Evolutionary conservation across 2,113 vertebrate genomes (phyloP), one percentile per base, ranked within the genome.

Genomic region (Nicator chloris): DNA sequence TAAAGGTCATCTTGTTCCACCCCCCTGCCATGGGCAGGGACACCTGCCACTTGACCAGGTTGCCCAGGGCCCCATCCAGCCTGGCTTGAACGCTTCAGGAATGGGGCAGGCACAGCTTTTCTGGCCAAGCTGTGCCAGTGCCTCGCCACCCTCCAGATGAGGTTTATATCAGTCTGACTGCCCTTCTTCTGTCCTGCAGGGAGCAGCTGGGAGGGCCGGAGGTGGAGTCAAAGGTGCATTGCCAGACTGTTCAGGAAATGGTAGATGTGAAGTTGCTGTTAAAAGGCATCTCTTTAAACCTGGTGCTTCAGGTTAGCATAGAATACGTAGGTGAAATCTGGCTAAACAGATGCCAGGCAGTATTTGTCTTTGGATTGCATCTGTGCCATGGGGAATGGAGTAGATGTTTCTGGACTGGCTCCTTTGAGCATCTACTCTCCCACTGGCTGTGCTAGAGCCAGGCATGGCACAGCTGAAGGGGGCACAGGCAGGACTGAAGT

Each of bases 151-250:
- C 39, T 40, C 44, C 4, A 3, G 20, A 14, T 61, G 59, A n/a
- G 45, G 11, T 39, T 92, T 69, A 0, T 49, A 5, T n/a, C 0
- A 0, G 11, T 72, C 40, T 2, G 4, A 18, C 15, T 45, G 56
- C 28, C 23, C 26, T 57, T 33, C 50, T n/a, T 44, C n/a, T 71
- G 53, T 59, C 44, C 47, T 88, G 53, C 76, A 65, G 70, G 0
- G 0, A 44, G 54, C 47, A 79, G 76, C 77, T 69, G 71, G 44
- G 37, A 65, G 26, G 59, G 40, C 17, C 44, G 63, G 66, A 45
- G 20, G 8, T 30, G 40, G 33, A 49, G 42, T 30, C 47, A 73
- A 73, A 78, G 33, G 15, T 17, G 27, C 28, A 6, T 18, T 42
- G 18, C 33, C 40, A 63, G 63, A 16, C 27, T 53, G n/a, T 6